phyloP scores from a whole-genome alignment of 2,888 invertebrate species.

The Mactromeris polynyma region DNA sequence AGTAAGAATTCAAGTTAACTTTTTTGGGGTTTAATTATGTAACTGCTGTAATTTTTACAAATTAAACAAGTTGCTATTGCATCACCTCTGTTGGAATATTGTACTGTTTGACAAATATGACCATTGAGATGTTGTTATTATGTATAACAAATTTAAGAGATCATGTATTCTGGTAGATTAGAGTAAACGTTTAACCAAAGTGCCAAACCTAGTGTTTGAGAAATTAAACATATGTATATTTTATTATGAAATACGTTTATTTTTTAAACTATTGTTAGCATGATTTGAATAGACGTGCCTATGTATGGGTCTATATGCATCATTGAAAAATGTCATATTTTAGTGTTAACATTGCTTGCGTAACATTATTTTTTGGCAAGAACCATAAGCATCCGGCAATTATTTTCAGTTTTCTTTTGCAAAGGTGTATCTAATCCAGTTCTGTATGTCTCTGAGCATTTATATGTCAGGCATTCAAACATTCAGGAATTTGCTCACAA shows the following conservation, averaged over 20 bases:
- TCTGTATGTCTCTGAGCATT: not conserved
- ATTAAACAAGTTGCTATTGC: too few relatives aligned
- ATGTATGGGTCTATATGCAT: not conserved
- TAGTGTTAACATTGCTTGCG: not conserved
- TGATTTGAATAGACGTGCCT: not conserved
- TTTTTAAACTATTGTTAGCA: not conserved
- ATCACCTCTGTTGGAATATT: too few relatives aligned
- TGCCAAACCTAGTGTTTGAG: constrained; percentile 9
- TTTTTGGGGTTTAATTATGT: too few relatives aligned
- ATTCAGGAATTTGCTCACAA: not conserved
- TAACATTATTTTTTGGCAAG: not conserved
- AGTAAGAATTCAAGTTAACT: too few relatives aligned
- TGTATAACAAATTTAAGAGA: not conserved
- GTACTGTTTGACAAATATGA: too few relatives aligned
- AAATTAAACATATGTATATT: not conserved
- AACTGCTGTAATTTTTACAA: too few relatives aligned
- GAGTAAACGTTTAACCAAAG: not conserved
- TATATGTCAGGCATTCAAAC: not conserved
- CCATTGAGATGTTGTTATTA: not conserved
- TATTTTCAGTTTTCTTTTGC: not conserved
- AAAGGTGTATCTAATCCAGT: not conserved
- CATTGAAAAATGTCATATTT: not conserved
- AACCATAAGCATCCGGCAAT: not conserved
- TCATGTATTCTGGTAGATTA: not conserved
- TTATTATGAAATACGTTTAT: not conserved